Conservation (phyloP, 2,888 invertebrate species). For the Cyclophora albipunctata region DNA sequence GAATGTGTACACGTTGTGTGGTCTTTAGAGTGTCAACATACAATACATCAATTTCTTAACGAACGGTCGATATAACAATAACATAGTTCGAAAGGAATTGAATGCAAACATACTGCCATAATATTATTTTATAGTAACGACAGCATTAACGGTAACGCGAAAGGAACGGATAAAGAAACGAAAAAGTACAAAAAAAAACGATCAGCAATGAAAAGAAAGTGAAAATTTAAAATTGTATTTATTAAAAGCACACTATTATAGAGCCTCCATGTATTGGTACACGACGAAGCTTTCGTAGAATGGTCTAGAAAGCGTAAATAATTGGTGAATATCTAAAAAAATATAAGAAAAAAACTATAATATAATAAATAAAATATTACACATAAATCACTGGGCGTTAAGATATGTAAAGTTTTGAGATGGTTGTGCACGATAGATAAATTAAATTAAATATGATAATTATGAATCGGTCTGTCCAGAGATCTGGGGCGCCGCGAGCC, state of each 20-base stretch:
- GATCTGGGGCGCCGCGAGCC: too few species aligned
- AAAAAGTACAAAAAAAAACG: slow-evolving; percentile 38
- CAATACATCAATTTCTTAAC: slow-evolving; percentile 4
- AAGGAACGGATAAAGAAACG: slow-evolving; percentile 13
- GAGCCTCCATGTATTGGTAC: slow-evolving; percentile 16
- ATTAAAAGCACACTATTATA: slow-evolving; percentile 15
- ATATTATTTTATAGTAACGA: slow-evolving; percentile 44
- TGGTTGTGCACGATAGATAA: slow-evolving; percentile 72
- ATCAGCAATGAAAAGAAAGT: slow-evolving; percentile 7
- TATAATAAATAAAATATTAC: slow-evolving; percentile 8
- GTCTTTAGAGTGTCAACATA: slow-evolving; percentile 7
- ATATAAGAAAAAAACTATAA: slow-evolving; percentile 13
- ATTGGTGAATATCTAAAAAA: slow-evolving; percentile 14
- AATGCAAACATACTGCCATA: slow-evolving; percentile 70
- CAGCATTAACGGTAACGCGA: slow-evolving; percentile 30
- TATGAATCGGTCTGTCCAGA: slow-evolving; percentile 60
- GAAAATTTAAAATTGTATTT: slow-evolving; percentile 7
- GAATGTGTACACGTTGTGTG: slow-evolving; percentile 25
- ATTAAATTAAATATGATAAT: slow-evolving; percentile 46
- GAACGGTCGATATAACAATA: slow-evolving; percentile 19
- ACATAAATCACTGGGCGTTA: slow-evolving; percentile 28
- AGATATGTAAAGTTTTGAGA: slow-evolving; percentile 52
- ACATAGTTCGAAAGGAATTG: slow-evolving; percentile 56
- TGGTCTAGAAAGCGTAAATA: slow-evolving; percentile 19
- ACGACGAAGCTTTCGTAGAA: slow-evolving; percentile 19